Evolutionary conservation across 2,797 vertebrate species (phyloP), one percentile per base, ranked within the genome.

Genomic region (Xiphophorus birchmanni): DNA sequence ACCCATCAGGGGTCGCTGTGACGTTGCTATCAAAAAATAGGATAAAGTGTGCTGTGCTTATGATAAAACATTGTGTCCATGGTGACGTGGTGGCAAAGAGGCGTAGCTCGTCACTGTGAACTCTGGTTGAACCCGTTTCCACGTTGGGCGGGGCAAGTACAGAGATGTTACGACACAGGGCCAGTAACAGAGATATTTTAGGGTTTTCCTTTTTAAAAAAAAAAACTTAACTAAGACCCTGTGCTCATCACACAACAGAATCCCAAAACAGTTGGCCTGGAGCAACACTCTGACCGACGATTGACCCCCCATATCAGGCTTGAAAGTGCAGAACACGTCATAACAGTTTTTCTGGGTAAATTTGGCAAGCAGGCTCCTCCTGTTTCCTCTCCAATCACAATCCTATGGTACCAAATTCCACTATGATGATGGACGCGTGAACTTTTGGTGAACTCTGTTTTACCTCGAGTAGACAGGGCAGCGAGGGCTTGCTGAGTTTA

Each of bases 261-360:
- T 81, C 67, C 71, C 72, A 73, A 71, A 67, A 80, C 79, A 84
- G 77, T 90, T 45, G 85, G 90, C 93, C 92, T 80, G 82, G 81
- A 92, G 94, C 90, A 54, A 77, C 82, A 79, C 85, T 91, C 91
- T 96, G 96, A 95, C 95, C 92, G 90, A 90, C 84, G 90, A 86
- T 35, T 74, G 92, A 95, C 93, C 95, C 91, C 5, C 71, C 79
- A 18, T 84, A 89, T 93, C 84, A 81, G 82, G 94, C 92, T 95
- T 91, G 91, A 82, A 90, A 92, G 90, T 92, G 88, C 85, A 91
- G 73, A 91, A 86, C 91, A 88, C 81, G 78, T 90, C 90, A 67
- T 84, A 92, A 84, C 84, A 77, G 87, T 86, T 84, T 69, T 90
- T 88, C 73, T 32, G 88, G 79, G 56, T 79, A 83, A 84, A 81